These are phyloP conservation scores for Eilema sororculum DNA, from an alignment of 2,888 invertebrate species.

Conservation along the genomic window DNA sequence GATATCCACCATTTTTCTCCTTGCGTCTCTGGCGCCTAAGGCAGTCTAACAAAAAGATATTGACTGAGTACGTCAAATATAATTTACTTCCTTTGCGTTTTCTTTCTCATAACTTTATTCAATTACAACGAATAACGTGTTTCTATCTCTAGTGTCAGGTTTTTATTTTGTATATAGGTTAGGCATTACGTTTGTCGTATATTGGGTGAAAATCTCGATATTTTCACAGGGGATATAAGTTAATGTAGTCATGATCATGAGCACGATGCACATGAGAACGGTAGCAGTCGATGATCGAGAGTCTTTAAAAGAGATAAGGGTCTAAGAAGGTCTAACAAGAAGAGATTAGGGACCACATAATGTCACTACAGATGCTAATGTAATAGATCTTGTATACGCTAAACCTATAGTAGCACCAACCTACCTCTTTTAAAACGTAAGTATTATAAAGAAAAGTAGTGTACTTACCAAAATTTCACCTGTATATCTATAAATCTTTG, in stretches of 20 bases:
- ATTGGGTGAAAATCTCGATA: too few species aligned
- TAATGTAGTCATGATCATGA: too few species aligned
- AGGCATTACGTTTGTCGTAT: background rate
- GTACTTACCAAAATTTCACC: background rate
- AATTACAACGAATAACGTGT: constrained; percentile 9
- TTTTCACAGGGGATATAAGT: background rate
- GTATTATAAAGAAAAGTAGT: background rate
- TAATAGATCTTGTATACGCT: too few species aligned
- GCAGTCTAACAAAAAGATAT: constrained; percentile 8
- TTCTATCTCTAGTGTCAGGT: constrained; percentile 6
- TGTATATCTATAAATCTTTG: constrained; percentile 12
- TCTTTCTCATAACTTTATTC: constrained; percentile 6
- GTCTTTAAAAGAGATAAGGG: too few species aligned
- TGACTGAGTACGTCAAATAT: constrained; percentile 14
- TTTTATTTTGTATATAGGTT: background rate
- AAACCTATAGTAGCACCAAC: background rate
- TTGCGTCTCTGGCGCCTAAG: background rate
- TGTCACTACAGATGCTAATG: too few species aligned
- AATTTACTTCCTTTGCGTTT: constrained; percentile 13
- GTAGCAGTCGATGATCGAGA: too few species aligned
- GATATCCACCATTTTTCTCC: constrained; percentile 7
- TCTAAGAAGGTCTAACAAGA: too few species aligned
- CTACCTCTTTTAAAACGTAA: background rate
- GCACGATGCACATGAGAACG: too few species aligned
- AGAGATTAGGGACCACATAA: too few species aligned